These are phyloP conservation scores for Ictalurus punctatus DNA, from an alignment of 2,113 vertebrate genomes.

Conservation along the genomic window DNA sequence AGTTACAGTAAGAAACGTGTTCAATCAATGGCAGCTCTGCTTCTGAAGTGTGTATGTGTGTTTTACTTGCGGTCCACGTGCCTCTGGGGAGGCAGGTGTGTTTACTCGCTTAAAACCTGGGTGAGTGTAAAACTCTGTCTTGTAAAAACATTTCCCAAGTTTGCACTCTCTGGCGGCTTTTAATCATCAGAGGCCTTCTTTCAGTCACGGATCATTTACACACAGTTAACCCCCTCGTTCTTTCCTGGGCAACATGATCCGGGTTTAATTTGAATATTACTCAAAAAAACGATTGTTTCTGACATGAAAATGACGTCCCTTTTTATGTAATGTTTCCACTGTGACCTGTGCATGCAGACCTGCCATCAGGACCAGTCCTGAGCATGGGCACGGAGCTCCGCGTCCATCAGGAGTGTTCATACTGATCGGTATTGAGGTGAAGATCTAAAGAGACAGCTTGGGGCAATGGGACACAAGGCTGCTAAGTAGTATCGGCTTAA, in stretches of 20 bases:
- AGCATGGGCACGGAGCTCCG: not conserved
- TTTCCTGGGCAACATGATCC: too few species aligned
- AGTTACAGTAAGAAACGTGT: not conserved
- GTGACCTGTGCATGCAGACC: not conserved
- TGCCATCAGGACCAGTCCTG: not conserved
- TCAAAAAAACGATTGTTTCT: not conserved
- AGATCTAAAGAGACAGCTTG: not conserved
- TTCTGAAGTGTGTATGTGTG: slow-evolving; percentile 8
- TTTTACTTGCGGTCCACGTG: not conserved
- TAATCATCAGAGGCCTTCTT: slow-evolving; percentile 54
- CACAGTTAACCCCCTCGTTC: not conserved
- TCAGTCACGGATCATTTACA: not conserved
- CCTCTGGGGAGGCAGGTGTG: slow-evolving; percentile 45
- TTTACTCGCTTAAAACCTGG: slow-evolving; percentile 37
- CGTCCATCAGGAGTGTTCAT: not conserved
- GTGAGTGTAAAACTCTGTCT: slow-evolving; percentile 41
- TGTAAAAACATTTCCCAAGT: slow-evolving; percentile 66
- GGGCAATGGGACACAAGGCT: not conserved
- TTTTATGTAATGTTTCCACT: not conserved
- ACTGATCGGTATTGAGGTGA: not conserved
- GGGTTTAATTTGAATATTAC: not conserved
- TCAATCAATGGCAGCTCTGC: not conserved
- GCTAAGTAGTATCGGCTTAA: not conserved
- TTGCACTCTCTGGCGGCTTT: slow-evolving; percentile 46
- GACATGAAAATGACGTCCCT: not conserved